Evolutionary conservation across 2,888 invertebrate species (phyloP).

Genomic region (Linyphia triangularis): DNA sequence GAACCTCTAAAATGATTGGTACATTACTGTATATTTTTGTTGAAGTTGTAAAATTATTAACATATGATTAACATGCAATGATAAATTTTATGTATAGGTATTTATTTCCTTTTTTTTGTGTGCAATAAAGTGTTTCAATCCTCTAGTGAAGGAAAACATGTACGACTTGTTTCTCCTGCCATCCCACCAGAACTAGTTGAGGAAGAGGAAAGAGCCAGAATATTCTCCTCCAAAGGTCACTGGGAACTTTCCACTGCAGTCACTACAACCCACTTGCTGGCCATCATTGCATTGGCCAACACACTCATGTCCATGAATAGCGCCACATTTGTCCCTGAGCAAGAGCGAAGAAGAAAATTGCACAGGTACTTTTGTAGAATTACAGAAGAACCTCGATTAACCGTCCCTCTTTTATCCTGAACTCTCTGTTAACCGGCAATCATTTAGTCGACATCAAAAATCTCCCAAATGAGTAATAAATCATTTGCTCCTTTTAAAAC

Average conservation of each 20-base stretch:
- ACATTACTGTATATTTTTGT: no score
- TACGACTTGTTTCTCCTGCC: conserved; percentile 77
- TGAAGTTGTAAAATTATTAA: neutral
- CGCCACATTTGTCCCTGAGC: conserved; percentile 90
- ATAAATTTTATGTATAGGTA: no score
- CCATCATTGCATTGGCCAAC: conserved; percentile 96
- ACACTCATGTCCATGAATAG: conserved; percentile 97
- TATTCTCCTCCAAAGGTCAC: conserved; percentile 92
- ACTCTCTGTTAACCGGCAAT: no score
- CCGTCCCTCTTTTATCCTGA: no score
- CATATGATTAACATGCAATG: neutral
- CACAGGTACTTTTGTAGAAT: conserved; percentile 76
- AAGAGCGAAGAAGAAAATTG: conserved; percentile 77
- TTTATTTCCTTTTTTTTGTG: neutral
- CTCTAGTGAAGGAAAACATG: conserved; percentile 65
- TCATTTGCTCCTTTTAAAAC: no score
- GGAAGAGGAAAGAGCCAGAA: conserved; percentile 88
- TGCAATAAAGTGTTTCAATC: neutral
- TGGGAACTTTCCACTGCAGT: conserved; percentile 97
- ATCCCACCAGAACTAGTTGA: conserved; percentile 84
- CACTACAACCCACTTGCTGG: conserved; percentile 96
- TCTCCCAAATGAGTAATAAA: no score
- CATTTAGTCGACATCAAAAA: no score
- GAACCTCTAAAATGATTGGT: no score
- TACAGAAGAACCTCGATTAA: no score